Evolutionary conservation across 2,113 vertebrate species (phyloP).

Genomic region (Odontesthes bonariensis): DNA sequence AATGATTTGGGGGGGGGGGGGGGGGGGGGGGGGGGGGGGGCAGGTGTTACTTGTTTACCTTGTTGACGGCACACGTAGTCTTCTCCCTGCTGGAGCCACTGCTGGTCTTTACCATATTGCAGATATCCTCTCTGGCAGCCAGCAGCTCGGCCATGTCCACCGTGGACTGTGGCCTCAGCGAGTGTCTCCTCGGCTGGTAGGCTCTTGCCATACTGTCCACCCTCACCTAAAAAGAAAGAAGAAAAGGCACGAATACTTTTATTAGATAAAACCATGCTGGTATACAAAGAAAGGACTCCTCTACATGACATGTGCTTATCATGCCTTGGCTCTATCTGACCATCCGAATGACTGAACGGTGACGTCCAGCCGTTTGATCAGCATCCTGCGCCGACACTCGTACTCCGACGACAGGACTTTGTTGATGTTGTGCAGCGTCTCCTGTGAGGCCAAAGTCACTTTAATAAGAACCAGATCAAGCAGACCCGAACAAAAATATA

Average conservation of each 20-base stretch:
- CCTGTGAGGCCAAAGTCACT: slow-evolving; percentile 70
- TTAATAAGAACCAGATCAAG: background rate
- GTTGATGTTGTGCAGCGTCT: slow-evolving; percentile 88
- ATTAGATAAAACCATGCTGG: background rate
- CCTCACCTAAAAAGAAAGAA: slow-evolving; percentile 75
- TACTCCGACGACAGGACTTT: slow-evolving; percentile 88
- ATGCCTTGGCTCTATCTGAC: slow-evolving; percentile 95
- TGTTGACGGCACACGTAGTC: slow-evolving; percentile 91
- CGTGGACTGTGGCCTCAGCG: slow-evolving; percentile 82
- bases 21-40: accelerated
- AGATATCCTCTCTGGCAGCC: slow-evolving; percentile 93
- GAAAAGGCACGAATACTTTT: background rate
- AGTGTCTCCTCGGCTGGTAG: slow-evolving; percentile 93
- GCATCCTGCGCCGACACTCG: slow-evolving; percentile 93
- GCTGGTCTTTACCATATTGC: slow-evolving; percentile 92
- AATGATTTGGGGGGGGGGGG: background rate
- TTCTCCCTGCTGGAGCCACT: slow-evolving; percentile 90
- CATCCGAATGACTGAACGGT: slow-evolving; percentile 97
- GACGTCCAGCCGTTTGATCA: slow-evolving; percentile 96
- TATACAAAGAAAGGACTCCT: too few relatives aligned
- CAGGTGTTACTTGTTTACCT: slow-evolving; percentile 80
- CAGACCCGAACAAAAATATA: too few relatives aligned
- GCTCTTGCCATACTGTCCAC: slow-evolving; percentile 93
- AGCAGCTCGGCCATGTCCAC: slow-evolving; percentile 88
- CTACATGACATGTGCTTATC: background rate